Base-by-base conservation (phyloP, 2,888 invertebrate genomes). In the Alcis repandata region DNA sequence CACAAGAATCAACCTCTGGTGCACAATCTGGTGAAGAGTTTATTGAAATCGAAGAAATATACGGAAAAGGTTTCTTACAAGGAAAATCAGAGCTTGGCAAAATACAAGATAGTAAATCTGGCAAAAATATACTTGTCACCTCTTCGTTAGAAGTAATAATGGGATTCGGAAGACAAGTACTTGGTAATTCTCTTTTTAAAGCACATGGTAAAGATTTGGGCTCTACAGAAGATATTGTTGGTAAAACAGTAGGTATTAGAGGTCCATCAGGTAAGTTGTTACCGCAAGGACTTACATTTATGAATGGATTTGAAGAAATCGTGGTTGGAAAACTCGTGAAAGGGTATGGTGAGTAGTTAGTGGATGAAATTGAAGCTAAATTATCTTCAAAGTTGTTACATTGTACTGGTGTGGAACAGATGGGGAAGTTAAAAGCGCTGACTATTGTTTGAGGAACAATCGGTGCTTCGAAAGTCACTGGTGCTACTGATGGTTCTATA, bases 391-490 rank as follows among this genome's bases (percentile, higher is more conserved):
- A 41, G 27, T 15, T 48, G 15, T 59, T 52, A 20, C 13, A 51
- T 7, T 22, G 45, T 8, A 40, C 17, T 0, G 33, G 63, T 33
- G 13, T 15, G 1, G 22, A 10, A 17, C 20, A n/a, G 8, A 63
- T 54, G 0, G 63, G 59, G 17, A 17, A 59, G 11, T 63, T 27
- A 10, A 13, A 22, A 1, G 41, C 19, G 36, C 19, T 58, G 6
- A 45, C 11, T 27, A 43, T n/a, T n/a, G 20, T 48, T 27, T 53
- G 8, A 13, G 59, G 59, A 0, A 54, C 59, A 36, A 41, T 53
- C 22, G 63, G 53, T 11, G 58, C 58, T 43, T 54, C 32, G 11
- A 13, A 54, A 32, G 41, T 17, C 11, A 17, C 43, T 41, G 41
- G 27, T 11, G n/a, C 15, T 15, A 33, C 11, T 19, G 22, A 6